phyloP scores from a whole-genome alignment of 2,797 vertebrate genomes.

The Danionella dracula region DNA sequence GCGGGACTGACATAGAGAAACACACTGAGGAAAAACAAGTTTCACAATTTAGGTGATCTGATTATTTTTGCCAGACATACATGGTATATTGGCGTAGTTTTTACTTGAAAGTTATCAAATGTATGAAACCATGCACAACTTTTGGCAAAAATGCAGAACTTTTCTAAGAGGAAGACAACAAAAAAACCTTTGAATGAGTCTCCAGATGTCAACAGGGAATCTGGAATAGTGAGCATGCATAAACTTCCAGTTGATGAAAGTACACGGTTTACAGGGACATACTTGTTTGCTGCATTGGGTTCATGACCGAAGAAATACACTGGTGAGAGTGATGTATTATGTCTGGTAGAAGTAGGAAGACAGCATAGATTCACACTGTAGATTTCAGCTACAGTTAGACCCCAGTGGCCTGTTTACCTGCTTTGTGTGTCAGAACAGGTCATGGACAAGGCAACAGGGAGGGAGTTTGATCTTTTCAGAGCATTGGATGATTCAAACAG shows the following conservation, averaged over 20 bases:
- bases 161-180: slow-evolving; percentile 1
- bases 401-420: slow-evolving; percentile 29
- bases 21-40: slow-evolving; percentile 16
- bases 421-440: slow-evolving; percentile 22
- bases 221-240: slow-evolving; percentile 38
- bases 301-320: slow-evolving; percentile 17
- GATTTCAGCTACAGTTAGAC: neutral
- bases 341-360: neutral
- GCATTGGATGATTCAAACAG: slow-evolving; percentile 31
- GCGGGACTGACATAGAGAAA: neutral
- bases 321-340: slow-evolving; percentile 37
- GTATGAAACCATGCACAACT: slow-evolving; percentile 48
- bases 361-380: neutral
- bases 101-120: slow-evolving; percentile 35
- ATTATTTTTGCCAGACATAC: no score
- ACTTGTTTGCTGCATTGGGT: slow-evolving; percentile 2
- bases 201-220: slow-evolving; percentile 36
- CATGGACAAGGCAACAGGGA: slow-evolving; percentile 17
- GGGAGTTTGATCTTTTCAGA: slow-evolving; percentile 27
- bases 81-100: no score
- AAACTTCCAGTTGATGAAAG: slow-evolving; percentile 21
- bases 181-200: slow-evolving; percentile 15
- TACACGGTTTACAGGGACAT: slow-evolving; percentile 36
- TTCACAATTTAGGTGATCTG: slow-evolving; percentile 22
- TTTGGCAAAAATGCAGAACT: slow-evolving; percentile 30